Conservation (phyloP, 2,113 vertebrate genomes). For the Colinus virginianus region DNA sequence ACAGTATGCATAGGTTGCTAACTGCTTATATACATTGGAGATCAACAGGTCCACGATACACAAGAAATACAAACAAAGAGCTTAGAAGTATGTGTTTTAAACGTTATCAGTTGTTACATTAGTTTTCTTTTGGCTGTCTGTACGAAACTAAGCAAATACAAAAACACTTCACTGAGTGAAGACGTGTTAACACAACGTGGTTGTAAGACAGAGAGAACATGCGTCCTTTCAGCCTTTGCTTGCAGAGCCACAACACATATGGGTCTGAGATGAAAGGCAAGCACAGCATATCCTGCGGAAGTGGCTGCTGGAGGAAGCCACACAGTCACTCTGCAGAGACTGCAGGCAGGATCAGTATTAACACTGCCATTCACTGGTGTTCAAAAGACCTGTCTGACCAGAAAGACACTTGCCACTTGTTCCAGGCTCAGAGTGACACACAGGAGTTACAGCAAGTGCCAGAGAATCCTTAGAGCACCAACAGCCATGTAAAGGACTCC, state of each 20-base stretch:
- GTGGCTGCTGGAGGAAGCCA: background rate
- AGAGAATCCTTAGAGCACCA: background rate
- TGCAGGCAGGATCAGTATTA: background rate
- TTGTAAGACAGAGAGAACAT: background rate
- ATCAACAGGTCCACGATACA: background rate
- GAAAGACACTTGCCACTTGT: background rate
- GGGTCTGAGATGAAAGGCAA: background rate
- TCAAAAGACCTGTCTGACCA: constrained; percentile 26
- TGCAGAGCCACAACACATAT: background rate
- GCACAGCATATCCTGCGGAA: constrained; percentile 6
- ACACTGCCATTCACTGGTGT: background rate
- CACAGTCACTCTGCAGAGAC: background rate
- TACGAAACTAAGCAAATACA: background rate
- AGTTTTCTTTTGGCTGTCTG: background rate
- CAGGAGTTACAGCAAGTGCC: background rate
- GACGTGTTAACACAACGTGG: fast-evolving
- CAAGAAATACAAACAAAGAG: background rate
- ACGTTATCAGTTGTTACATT: background rate
- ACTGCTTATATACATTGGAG: background rate
- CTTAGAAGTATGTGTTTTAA: background rate
- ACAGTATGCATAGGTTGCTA: background rate
- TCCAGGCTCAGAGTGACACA: background rate
- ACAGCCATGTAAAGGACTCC: background rate
- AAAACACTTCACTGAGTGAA: background rate
- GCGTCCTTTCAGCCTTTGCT: background rate